Evolutionary conservation across 1,140 invertebrate species (phyloP), one percentile per base, ranked within the genome.

Genomic region (Drosophila azteca): DNA sequence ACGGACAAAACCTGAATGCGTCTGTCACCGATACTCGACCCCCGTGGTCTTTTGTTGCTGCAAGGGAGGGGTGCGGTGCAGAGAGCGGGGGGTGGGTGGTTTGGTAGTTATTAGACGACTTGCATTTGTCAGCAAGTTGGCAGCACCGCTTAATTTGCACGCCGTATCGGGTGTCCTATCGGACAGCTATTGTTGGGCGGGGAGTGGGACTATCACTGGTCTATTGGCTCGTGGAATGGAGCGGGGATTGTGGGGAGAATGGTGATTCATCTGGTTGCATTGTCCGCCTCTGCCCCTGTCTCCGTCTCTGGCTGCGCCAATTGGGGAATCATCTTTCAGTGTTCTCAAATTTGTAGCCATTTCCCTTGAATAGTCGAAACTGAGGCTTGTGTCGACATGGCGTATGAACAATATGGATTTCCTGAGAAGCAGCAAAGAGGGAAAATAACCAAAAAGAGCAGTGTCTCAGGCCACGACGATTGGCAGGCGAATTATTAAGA

Each of bases 381-480:
- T 46, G 72, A 69, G 61, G 61, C 72, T 61, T 70, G 52, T 62
- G 77, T 60, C 77, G 66, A 81, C 82, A 77, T 87, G 81, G 75
- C 81, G 81, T 81, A 84, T 84, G 81, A 85, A 78, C 77, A 84
- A 85, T 81, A 69, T 61, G n/a, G 46, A 64, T 77, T 84, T 84
- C 80, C 65, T 46, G 39, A 41, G 77, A 84, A 84, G 60, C 60
- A 80, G 4, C 24, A 26, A 26, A 26, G 17, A 20, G 17, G 1
- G 17, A 20, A 20, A 20, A 20, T 20, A 20, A 20, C 17, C 17
- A 20, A 20, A 20, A 20, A 20, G 24, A 0, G 24, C 24, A 26
- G 24, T 26, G 24, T 26, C 24, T 26, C 24, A 26, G 24, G 24
- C 17, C 17, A 20, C 17, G 17, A 20, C 24, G 24, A 26, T 26